Conservation (phyloP, 1,140 invertebrate genomes). For the Cydia splendana region DNA sequence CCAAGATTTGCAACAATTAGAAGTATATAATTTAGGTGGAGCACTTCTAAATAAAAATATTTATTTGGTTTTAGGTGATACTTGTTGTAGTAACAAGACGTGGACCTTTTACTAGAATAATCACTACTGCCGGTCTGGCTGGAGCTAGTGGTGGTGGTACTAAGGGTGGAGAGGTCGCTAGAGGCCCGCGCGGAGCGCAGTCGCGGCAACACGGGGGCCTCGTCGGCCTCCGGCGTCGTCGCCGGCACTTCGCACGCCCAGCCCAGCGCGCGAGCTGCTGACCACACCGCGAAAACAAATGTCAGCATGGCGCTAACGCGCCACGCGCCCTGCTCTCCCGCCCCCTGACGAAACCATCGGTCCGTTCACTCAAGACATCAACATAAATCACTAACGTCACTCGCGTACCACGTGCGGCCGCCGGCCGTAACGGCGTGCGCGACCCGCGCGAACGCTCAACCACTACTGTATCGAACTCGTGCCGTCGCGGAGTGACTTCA, state of each 20-base stretch:
- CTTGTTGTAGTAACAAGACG: slow-evolving; percentile 38
- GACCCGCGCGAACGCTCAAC: slow-evolving; percentile 61
- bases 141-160: slow-evolving; percentile 74
- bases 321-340: slow-evolving; percentile 57
- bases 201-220: slow-evolving; percentile 73
- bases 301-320: slow-evolving; percentile 68
- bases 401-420: slow-evolving; percentile 52
- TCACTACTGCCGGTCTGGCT: slow-evolving; percentile 71
- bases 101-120: slow-evolving; percentile 69
- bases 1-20: neutral
- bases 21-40: neutral
- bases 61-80: slow-evolving; percentile 31
- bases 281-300: slow-evolving; percentile 71
- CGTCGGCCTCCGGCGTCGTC: slow-evolving; percentile 64
- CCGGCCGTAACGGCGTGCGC: slow-evolving; percentile 42
- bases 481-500: slow-evolving; percentile 43
- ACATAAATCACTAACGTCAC: slow-evolving; percentile 39
- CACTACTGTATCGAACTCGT: slow-evolving; percentile 58
- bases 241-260: slow-evolving; percentile 59
- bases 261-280: slow-evolving; percentile 70
- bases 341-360: slow-evolving; percentile 61
- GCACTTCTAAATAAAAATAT: neutral
- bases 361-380: slow-evolving; percentile 47
- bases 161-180: slow-evolving; percentile 75
- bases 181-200: slow-evolving; percentile 82